phyloP scores from a whole-genome alignment of 2,797 vertebrate species.

The Spondyliosoma cantharus region DNA sequence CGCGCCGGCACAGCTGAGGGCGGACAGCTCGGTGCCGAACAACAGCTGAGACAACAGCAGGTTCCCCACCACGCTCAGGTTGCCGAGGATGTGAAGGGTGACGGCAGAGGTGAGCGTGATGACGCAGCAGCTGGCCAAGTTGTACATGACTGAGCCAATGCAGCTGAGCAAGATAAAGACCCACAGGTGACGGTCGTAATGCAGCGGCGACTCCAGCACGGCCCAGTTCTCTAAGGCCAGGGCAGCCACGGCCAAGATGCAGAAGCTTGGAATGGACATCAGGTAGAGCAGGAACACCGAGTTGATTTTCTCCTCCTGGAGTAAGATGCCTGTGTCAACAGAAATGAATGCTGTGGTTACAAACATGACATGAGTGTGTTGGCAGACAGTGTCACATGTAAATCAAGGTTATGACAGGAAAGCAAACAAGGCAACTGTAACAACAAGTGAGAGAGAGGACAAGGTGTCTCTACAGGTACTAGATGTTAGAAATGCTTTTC shows the following conservation, averaged over 20 bases:
- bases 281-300: constrained; percentile 93
- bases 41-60: constrained; percentile 92
- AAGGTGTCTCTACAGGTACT: background rate
- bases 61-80: constrained; percentile 94
- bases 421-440: constrained; percentile 45
- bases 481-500: too few species aligned
- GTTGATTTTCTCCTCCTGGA: constrained; percentile 94
- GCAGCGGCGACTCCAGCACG: constrained; percentile 82
- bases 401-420: background rate
- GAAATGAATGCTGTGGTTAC: background rate
- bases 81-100: constrained; percentile 96
- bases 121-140: constrained; percentile 94
- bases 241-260: constrained; percentile 90
- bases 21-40: constrained; percentile 89
- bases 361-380: background rate
- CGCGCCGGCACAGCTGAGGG: constrained; percentile 91
- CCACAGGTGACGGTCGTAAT: constrained; percentile 89
- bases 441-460: constrained; percentile 4
- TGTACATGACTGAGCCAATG: constrained; percentile 95
- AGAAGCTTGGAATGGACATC: constrained; percentile 97
- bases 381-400: background rate
- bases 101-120: constrained; percentile 96
- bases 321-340: constrained; percentile 87
- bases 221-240: constrained; percentile 90
- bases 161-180: constrained; percentile 95